A percentile compares a stretch with the other conserved stretches of the same genome.
These are phyloP conservation scores for Buphagus erythrorhynchus DNA, from an alignment of 2,797 vertebrate genomes.

Conservation along the genomic window DNA sequence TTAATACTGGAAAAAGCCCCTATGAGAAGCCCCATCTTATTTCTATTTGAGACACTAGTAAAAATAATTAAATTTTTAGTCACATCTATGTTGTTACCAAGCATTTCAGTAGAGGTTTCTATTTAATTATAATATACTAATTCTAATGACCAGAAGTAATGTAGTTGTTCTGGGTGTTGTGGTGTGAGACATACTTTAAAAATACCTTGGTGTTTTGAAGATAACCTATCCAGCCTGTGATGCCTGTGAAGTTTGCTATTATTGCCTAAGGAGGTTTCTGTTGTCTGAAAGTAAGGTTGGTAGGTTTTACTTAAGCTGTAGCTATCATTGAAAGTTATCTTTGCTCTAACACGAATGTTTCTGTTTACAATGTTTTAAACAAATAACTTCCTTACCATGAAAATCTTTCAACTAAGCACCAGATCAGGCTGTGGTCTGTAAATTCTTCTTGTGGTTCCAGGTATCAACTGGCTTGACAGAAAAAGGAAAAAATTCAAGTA, in stretches of 20 bases:
- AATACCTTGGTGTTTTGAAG: not conserved
- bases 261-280: not conserved
- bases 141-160: not conserved
- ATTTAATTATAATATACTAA: not conserved
- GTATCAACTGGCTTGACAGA: not conserved
- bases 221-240: not conserved
- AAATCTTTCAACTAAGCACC: not conserved
- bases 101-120: not conserved
- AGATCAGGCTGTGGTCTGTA: not conserved
- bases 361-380: not conserved
- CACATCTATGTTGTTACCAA: not conserved
- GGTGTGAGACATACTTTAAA: not conserved
- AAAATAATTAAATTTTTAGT: not conserved
- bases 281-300: not conserved
- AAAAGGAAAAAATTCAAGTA: not conserved
- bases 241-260: not conserved
- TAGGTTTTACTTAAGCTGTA: not conserved
- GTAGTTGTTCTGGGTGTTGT: not conserved
- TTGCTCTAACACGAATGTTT: not conserved
- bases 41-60: not conserved
- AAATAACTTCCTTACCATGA: not conserved
- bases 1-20: not conserved
- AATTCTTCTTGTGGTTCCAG: not conserved
- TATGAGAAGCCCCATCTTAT: not conserved
- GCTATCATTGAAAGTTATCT: not conserved